Evolutionary conservation across 2,113 vertebrate species (phyloP).

Genomic region (Catharus fuscescens): DNA sequence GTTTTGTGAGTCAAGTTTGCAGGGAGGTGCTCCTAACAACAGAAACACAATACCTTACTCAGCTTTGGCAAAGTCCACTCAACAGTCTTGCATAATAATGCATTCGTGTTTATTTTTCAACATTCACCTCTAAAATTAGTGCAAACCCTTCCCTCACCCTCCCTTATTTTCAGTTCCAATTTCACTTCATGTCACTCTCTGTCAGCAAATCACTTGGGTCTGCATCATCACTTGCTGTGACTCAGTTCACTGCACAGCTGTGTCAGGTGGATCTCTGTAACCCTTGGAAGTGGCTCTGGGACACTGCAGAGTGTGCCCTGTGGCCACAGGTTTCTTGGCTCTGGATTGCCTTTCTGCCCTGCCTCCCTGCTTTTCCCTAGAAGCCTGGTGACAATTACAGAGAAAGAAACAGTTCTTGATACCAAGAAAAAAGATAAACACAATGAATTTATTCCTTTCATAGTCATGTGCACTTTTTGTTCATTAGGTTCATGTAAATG

Average conservation of each 20-base stretch:
- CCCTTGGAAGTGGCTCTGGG: not conserved
- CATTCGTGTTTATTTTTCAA: not conserved
- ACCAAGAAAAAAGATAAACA: not conserved
- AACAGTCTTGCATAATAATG: not conserved
- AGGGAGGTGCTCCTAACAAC: not conserved
- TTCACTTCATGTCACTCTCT: not conserved
- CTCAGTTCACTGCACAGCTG: not conserved
- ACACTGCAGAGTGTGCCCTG: fast-evolving
- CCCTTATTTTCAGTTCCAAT: not conserved
- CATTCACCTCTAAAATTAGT: not conserved
- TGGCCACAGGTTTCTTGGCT: not conserved
- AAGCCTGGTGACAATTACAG: not conserved
- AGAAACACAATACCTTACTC: not conserved
- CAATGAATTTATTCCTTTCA: not conserved
- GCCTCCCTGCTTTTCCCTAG: not conserved
- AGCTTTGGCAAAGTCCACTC: not conserved
- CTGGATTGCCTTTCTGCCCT: not conserved
- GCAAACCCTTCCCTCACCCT: not conserved
- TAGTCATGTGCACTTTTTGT: not conserved
- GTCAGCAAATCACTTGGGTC: not conserved
- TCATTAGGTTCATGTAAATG: not conserved
- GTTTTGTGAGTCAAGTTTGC: not conserved
- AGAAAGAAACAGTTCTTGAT: not conserved
- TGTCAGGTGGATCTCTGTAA: not conserved
- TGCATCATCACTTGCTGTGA: not conserved